Conservation (phyloP, 2,888 invertebrate genomes). For the Anorthoa munda region DNA sequence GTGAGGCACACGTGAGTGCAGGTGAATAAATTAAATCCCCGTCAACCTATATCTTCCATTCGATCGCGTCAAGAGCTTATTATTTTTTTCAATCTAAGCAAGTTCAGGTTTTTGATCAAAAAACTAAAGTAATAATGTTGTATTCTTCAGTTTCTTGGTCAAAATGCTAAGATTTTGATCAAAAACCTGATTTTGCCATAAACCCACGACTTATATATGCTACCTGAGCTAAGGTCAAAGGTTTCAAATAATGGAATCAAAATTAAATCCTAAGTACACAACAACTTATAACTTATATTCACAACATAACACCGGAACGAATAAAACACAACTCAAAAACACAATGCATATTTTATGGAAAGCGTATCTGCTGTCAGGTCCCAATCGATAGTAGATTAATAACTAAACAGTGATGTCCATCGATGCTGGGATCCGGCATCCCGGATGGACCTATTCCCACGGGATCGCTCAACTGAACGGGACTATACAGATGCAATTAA, state of each 20-base stretch:
- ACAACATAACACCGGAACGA: not conserved
- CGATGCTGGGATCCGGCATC: conserved; percentile 23
- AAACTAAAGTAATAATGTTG: too few relatives aligned
- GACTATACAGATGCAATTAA: conserved; percentile 57
- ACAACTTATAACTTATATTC: too few relatives aligned
- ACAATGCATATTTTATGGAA: conserved; percentile 12
- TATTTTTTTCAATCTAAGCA: too few relatives aligned
- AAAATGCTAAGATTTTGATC: too few relatives aligned
- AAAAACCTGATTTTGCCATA: too few relatives aligned
- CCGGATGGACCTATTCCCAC: conserved; percentile 55
- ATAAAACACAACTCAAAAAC: not conserved
- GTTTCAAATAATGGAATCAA: too few relatives aligned
- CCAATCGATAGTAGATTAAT: conserved; percentile 45
- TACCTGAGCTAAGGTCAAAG: too few relatives aligned
- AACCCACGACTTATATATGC: too few relatives aligned
- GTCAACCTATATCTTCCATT: not conserved
- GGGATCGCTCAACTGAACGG: conserved; percentile 39
- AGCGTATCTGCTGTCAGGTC: not conserved
- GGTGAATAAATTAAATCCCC: not conserved
- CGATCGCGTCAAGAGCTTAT: too few relatives aligned
- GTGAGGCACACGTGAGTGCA: not conserved
- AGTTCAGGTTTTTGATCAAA: too few relatives aligned
- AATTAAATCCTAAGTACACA: not conserved
- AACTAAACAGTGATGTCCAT: conserved; percentile 48
- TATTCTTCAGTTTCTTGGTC: too few relatives aligned